phyloP scores from a whole-genome alignment of 2,797 vertebrate genomes.

The Sebastes glaucus region DNA sequence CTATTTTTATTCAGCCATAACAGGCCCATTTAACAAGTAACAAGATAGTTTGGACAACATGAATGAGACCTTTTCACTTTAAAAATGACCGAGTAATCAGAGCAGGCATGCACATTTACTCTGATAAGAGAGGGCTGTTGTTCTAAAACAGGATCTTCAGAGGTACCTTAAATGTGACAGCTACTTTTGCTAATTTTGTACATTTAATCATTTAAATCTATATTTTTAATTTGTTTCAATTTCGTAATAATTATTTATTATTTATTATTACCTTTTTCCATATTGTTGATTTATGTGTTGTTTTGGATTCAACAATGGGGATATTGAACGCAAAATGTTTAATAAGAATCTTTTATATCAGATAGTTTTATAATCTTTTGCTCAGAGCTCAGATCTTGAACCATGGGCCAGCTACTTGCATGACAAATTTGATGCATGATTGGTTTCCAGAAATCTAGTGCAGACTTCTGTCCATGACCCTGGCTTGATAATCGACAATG shows the following conservation, averaged over 20 bases:
- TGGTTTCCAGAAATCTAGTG: background rate
- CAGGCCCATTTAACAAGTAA: background rate
- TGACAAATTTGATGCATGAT: background rate
- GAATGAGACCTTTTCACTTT: background rate
- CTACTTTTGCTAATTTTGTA: background rate
- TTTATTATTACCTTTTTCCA: background rate
- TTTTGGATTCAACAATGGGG: background rate
- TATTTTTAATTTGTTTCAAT: background rate
- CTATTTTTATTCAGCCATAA: background rate
- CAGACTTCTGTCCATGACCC: background rate
- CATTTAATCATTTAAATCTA: background rate
- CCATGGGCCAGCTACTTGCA: background rate
- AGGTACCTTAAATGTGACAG: background rate
- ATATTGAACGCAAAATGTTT: background rate
- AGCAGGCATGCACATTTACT: background rate
- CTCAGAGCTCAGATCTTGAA: background rate
- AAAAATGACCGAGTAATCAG: background rate
- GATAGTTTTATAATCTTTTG: background rate
- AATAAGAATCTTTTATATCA: background rate
- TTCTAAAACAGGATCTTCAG: background rate
- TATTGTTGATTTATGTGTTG: background rate
- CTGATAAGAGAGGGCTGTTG: background rate
- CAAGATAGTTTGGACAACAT: background rate
- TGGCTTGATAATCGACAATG: background rate
- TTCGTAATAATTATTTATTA: background rate